phyloP scores from a whole-genome alignment of 2,113 vertebrate species.

The Ginglymostoma cirratum region DNA sequence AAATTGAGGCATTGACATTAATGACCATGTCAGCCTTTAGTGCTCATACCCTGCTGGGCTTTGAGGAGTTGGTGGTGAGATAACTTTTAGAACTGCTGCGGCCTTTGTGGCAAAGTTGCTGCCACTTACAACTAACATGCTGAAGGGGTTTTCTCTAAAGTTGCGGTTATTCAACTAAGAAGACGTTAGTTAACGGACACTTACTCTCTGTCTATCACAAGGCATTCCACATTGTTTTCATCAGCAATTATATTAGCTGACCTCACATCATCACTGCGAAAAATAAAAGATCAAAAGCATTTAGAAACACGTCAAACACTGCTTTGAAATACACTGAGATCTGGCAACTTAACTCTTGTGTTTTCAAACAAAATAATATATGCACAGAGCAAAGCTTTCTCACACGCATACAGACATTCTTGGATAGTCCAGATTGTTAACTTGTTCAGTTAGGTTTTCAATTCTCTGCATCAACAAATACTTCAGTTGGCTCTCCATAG shows the following conservation, averaged over 20 bases:
- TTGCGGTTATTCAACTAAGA: neutral
- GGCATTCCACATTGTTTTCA: slow-evolving; percentile 62
- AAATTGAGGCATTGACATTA: neutral
- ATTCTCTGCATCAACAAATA: neutral
- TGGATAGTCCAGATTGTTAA: neutral
- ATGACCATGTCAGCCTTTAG: neutral
- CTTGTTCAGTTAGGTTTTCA: neutral
- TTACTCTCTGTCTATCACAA: slow-evolving; percentile 66
- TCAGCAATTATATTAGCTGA: slow-evolving; percentile 66
- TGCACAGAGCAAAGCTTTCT: neutral
- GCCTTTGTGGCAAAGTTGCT: neutral
- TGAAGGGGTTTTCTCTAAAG: neutral
- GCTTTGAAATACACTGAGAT: slow-evolving; percentile 6
- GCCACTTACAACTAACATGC: neutral
- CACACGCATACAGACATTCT: neutral
- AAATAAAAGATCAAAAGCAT: slow-evolving; percentile 37
- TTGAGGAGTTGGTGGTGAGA: neutral
- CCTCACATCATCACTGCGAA: slow-evolving; percentile 57
- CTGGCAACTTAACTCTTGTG: slow-evolving; percentile 27
- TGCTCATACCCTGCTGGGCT: neutral
- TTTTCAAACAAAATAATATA: slow-evolving; percentile 31
- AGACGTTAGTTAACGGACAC: slow-evolving; percentile 39
- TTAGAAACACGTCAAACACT: slow-evolving; percentile 37
- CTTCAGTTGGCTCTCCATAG: neutral
- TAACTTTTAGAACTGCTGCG: neutral